Evolutionary conservation across 2,888 invertebrate genomes (phyloP).

Genomic region (Trypoxylon attenuatum): DNA sequence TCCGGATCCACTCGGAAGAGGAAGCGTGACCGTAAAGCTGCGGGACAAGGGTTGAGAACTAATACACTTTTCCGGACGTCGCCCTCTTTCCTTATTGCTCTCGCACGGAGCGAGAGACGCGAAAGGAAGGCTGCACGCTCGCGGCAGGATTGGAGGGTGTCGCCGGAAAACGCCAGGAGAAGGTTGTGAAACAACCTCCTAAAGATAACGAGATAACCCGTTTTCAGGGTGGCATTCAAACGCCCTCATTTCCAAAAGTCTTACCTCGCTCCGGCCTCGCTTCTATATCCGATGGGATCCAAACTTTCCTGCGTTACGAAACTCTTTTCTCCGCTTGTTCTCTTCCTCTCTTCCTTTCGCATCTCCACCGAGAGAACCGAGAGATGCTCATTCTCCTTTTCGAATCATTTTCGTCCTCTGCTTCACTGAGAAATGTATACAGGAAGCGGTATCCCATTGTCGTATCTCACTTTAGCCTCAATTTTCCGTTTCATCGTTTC

Average conservation of each 20-base stretch:
- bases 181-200: constrained; percentile 52
- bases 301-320: constrained; percentile 25
- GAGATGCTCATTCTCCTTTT: neutral
- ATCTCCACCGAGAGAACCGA: too few relatives aligned
- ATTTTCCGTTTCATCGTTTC: constrained; percentile 25
- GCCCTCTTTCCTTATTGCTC: constrained; percentile 4
- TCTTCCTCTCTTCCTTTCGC: neutral
- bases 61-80: constrained; percentile 54
- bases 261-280: neutral
- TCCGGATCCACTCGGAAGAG: constrained; percentile 26
- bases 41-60: constrained; percentile 54
- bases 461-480: constrained; percentile 34
- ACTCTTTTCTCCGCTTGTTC: constrained; percentile 12
- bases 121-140: neutral
- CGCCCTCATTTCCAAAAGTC: constrained; percentile 66
- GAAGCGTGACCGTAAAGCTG: constrained; percentile 19
- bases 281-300: constrained; percentile 5
- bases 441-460: constrained; percentile 15
- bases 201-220: constrained; percentile 67
- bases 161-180: constrained; percentile 10
- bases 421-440: constrained; percentile 11
- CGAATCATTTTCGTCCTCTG: neutral
- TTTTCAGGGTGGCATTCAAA: constrained; percentile 64
- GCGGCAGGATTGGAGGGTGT: neutral
- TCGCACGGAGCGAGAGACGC: neutral